A percentile compares a stretch with the other conserved stretches of the same genome.
phyloP scores from a whole-genome alignment of 1,140 invertebrate species.

The Psix sp. region DNA sequence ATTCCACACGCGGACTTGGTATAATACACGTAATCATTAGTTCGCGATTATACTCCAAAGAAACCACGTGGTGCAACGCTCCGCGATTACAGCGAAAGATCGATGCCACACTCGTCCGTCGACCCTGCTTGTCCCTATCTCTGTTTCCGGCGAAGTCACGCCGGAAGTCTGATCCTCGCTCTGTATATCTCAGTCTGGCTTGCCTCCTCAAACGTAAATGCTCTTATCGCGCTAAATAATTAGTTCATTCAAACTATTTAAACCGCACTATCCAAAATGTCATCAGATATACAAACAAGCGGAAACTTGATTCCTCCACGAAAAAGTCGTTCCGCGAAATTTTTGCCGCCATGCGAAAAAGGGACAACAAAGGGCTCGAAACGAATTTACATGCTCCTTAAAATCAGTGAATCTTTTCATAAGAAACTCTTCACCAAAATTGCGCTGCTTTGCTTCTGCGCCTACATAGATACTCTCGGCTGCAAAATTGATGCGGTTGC shows the following conservation, averaged over 20 bases:
- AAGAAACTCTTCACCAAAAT: conserved; percentile 7
- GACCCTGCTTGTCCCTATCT: conserved; percentile 56
- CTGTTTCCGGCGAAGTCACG: conserved; percentile 48
- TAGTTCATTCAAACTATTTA: conserved; percentile 2
- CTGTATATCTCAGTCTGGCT: conserved; percentile 32
- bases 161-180: conserved; percentile 42
- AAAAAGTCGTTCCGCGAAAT: no score
- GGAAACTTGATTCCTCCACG: no score
- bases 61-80: conserved; percentile 53
- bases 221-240: conserved; percentile 1
- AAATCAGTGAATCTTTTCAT: no score
- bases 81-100: conserved; percentile 52
- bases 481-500: conserved; percentile 34
- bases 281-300: no score
- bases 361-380: no score
- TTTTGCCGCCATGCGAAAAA: no score
- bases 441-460: conserved; percentile 6
- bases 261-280: no score
- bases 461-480: background rate
- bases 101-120: conserved; percentile 54
- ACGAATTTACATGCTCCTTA: no score
- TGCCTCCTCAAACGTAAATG: conserved; percentile 9
- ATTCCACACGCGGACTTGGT: conserved; percentile 42
- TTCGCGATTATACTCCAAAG: conserved; percentile 47
- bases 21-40: conserved; percentile 56